Evolutionary conservation across 2,113 vertebrate species (phyloP), one percentile per base, ranked within the genome.

Genomic region (Hemichromis elongatus): DNA sequence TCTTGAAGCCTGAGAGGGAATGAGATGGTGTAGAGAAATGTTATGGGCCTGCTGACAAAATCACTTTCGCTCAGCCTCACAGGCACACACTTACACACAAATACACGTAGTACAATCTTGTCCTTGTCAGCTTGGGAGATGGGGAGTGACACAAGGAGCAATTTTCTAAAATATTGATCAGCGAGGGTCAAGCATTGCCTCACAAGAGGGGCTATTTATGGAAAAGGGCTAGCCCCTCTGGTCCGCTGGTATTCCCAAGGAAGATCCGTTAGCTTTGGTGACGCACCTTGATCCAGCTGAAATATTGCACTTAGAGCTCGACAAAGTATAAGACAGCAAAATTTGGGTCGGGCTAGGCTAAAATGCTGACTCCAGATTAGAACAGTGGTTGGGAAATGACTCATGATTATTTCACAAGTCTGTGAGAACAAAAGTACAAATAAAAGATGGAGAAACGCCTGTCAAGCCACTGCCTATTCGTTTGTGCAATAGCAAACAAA

Each of bases 91-190:
- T 40, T 77, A 81, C 21, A 66, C 81, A 54, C 52, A 86, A 85
- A 87, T 59, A 57, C 80, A 86, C 84, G 80, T 18, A 33, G 70
- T 87, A 83, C 84, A 73, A 92, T 75, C 82, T 77, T 55, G 18
- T 90, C 86, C 77, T 86, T 84, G 80, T 89, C 89, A 91, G 85
- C 83, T 79, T 54, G 79, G 83, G 87, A 95, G 91, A 95, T 92
- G 85, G 78, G 84, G 89, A 93, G 57, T 91, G 93, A 94, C 93
- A 95, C 85, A 80, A 91, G 93, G 91, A 96, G 93, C 89, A 90
- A 93, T 95, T 92, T 91, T 82, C 86, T 96, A 92, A 96, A 96
- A 96, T 96, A 96, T 96, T 96, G 94, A 96, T 96, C 83, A 92
- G 63, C 8, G 16, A 78, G 90, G 93, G 94, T 96, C 95, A 95